phyloP scores from a whole-genome alignment of 2,797 vertebrate species.

The Eulemur coronatus region DNA sequence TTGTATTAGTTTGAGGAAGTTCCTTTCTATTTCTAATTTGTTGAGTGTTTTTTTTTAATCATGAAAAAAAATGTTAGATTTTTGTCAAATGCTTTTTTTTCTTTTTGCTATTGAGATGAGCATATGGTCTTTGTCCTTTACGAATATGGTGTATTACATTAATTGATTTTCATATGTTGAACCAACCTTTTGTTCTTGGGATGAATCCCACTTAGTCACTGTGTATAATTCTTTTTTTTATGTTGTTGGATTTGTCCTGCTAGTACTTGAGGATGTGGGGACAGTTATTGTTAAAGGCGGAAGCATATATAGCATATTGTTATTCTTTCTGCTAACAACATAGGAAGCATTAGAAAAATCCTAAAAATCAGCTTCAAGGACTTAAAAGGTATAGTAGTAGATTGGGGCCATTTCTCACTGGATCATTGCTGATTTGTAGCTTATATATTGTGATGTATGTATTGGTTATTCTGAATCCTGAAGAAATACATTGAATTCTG shows the following conservation, averaged over 20 bases:
- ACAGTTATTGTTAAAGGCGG: background rate
- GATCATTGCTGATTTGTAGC: background rate
- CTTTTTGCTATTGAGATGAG: background rate
- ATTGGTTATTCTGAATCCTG: background rate
- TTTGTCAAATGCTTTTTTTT: background rate
- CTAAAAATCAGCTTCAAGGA: background rate
- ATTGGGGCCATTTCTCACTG: background rate
- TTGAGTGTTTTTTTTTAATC: background rate
- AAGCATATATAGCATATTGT: background rate
- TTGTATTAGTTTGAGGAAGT: background rate
- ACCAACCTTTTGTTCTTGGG: conserved; percentile 10
- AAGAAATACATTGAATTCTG: background rate
- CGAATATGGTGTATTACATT: background rate
- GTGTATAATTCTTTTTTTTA: background rate
- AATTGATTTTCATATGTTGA: background rate
- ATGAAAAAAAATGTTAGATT: background rate
- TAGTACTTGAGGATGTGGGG: background rate
- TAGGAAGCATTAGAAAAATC: background rate
- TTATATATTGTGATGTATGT: background rate
- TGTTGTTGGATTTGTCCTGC: background rate
- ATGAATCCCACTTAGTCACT: background rate
- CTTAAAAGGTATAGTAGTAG: background rate
- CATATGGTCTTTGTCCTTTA: background rate
- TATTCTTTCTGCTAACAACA: background rate
- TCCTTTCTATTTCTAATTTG: background rate